Conservation (phyloP, 2,888 invertebrate species). For the Drosophila kambysellisi region DNA sequence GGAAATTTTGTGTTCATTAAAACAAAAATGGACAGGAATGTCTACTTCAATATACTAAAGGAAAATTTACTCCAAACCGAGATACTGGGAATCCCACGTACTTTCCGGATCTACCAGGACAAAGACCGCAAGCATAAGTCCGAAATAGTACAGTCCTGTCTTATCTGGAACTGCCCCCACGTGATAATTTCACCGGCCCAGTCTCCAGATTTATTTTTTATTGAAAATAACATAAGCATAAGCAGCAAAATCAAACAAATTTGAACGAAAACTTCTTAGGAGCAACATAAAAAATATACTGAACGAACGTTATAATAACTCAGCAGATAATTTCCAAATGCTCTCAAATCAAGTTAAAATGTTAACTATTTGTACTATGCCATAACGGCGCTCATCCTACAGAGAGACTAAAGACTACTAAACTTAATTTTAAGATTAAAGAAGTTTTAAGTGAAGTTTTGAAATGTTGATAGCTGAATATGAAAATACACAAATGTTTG, state of each 20-base stretch:
- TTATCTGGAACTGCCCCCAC: too few relatives aligned
- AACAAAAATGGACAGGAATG: too few relatives aligned
- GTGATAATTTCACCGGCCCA: too few relatives aligned
- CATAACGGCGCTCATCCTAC: background rate
- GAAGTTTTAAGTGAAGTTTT: background rate
- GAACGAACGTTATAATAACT: constrained; percentile 33
- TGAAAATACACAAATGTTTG: background rate
- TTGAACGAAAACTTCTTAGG: constrained; percentile 50
- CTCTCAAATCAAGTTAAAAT: constrained; percentile 1
- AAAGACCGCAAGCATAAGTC: too few relatives aligned
- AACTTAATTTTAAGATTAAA: background rate
- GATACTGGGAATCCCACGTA: too few relatives aligned
- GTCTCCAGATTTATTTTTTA: too few relatives aligned
- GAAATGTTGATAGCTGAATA: background rate
- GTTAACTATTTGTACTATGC: background rate
- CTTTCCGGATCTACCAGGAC: too few relatives aligned
- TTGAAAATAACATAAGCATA: too few relatives aligned
- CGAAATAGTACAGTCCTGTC: too few relatives aligned
- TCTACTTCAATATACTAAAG: too few relatives aligned
- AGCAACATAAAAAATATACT: constrained; percentile 15
- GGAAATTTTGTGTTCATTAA: too few relatives aligned
- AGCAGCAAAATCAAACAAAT: constrained; percentile 16
- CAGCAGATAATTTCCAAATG: constrained; percentile 29
- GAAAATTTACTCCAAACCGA: too few relatives aligned
- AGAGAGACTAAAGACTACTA: background rate